Evolutionary conservation across 2,113 vertebrate species (phyloP).

Genomic region (Potamarius usumacintae): DNA sequence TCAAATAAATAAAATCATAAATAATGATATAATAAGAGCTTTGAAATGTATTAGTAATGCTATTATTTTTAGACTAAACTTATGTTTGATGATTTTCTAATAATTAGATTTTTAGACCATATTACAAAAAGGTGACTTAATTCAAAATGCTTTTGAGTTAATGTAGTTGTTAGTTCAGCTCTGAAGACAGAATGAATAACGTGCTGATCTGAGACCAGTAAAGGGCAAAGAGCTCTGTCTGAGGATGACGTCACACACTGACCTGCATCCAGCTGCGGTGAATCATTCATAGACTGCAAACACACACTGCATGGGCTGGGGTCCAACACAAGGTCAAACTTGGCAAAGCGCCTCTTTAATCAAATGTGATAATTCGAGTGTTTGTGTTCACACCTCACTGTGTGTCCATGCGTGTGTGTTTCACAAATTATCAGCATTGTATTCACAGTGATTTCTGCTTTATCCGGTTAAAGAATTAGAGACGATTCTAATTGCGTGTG

Average conservation of each 20-base stretch:
- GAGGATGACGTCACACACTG: constrained; percentile 7
- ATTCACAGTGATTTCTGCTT: not conserved
- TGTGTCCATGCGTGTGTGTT: not conserved
- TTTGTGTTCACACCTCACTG: not conserved
- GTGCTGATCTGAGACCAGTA: not conserved
- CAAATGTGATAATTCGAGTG: constrained; percentile 9
- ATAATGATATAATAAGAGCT: not conserved
- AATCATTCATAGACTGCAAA: constrained; percentile 12
- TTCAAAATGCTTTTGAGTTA: not conserved
- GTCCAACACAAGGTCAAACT: constrained; percentile 21
- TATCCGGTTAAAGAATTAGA: not conserved
- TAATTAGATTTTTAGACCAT: not conserved
- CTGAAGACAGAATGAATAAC: not conserved
- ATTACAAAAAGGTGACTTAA: not conserved
- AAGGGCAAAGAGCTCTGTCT: not conserved
- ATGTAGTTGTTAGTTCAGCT: not conserved
- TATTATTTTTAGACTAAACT: not conserved
- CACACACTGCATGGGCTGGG: not conserved
- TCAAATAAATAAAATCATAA: not conserved
- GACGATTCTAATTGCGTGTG: not conserved
- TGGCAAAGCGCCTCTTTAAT: constrained; percentile 51
- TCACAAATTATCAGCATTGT: not conserved
- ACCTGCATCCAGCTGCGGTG: constrained; percentile 5
- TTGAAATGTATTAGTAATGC: not conserved
- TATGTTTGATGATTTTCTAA: not conserved